phyloP scores from a whole-genome alignment of 2,797 vertebrate species.

The Podargus strigoides region DNA sequence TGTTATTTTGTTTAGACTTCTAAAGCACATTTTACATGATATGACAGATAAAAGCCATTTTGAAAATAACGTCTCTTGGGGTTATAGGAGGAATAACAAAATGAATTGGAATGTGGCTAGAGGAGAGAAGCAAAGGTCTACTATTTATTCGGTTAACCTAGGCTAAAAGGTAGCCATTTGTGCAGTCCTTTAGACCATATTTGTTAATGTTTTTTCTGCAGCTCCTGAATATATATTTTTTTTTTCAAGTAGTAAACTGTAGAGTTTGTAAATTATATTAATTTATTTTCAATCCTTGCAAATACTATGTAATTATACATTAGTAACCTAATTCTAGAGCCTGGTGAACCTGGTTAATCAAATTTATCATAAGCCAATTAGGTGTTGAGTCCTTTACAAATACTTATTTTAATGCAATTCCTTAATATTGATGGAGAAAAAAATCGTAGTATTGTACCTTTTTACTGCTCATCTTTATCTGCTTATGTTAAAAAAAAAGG shows the following conservation, averaged over 20 bases:
- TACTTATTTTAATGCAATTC: background rate
- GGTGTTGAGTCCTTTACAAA: background rate
- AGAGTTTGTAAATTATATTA: background rate
- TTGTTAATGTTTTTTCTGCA: constrained; percentile 39
- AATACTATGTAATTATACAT: background rate
- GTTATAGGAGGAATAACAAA: constrained; percentile 21
- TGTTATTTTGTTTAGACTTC: constrained; percentile 65
- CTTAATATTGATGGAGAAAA: background rate
- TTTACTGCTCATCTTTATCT: background rate
- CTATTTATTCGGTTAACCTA: background rate
- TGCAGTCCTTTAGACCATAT: background rate
- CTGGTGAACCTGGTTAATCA: background rate
- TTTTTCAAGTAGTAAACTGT: background rate
- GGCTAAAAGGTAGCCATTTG: background rate
- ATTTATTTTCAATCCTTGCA: background rate
- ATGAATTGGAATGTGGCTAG: constrained; percentile 4
- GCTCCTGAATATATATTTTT: background rate
- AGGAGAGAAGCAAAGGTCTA: constrained; percentile 19
- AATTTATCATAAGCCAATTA: background rate
- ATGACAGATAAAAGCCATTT: constrained; percentile 57
- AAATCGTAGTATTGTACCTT: background rate
- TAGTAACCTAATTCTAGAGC: background rate
- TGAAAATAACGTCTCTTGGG: constrained; percentile 46
- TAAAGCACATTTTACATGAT: constrained; percentile 49
- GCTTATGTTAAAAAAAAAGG: background rate